A percentile compares a stretch with the other conserved stretches of the same genome.
These are phyloP conservation scores for Alosa sapidissima DNA, from an alignment of 2,797 vertebrate genomes.

Conservation along the genomic window DNA sequence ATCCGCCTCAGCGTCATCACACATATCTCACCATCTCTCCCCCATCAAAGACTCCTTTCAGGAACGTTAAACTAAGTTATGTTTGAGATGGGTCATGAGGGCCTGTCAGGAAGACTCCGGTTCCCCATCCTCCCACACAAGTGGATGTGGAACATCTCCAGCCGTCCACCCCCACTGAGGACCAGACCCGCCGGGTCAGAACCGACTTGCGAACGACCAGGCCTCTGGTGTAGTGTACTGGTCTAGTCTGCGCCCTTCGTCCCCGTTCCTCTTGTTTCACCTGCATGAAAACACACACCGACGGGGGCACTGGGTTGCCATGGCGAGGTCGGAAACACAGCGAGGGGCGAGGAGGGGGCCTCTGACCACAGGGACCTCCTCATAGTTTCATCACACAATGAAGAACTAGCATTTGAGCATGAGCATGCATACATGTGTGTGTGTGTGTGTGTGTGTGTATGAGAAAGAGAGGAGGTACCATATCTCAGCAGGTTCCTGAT, in stretches of 20 bases:
- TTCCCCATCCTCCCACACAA: neutral
- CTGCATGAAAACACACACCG: neutral
- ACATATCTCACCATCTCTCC: neutral
- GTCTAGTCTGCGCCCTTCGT: neutral
- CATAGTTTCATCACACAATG: neutral
- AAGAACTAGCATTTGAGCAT: neutral
- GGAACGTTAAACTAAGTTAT: neutral
- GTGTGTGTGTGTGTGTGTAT: neutral
- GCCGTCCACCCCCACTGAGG: neutral
- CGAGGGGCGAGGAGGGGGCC: neutral
- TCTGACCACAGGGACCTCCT: slow-evolving; percentile 11
- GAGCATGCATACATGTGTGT: neutral
- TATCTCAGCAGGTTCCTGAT: neutral
- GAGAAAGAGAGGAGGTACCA: neutral
- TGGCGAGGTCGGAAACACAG: neutral
- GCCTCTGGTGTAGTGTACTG: neutral
- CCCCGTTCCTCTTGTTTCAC: neutral
- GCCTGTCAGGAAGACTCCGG: neutral
- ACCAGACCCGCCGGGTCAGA: neutral
- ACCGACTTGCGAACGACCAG: neutral
- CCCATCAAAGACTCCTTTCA: neutral
- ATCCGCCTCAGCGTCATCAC: neutral
- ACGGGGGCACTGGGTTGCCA: neutral
- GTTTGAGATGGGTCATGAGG: neutral
- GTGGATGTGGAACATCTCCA: neutral